Evolutionary conservation across 2,797 vertebrate genomes (phyloP).

Genomic region (Avahi laniger): DNA sequence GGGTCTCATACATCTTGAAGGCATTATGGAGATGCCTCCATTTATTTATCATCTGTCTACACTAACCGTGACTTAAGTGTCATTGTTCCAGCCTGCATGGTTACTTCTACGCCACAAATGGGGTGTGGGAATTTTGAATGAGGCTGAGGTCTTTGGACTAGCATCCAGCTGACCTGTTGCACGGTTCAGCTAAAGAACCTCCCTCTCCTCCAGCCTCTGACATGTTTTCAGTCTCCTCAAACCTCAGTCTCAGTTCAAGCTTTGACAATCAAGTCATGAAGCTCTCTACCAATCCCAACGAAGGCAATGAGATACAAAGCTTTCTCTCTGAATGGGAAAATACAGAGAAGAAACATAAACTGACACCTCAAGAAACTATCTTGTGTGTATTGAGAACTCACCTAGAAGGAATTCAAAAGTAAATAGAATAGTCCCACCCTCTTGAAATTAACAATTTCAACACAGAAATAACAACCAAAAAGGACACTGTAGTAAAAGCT

Average conservation of each 20-base stretch:
- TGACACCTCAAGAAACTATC: background rate
- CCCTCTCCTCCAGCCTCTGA: background rate
- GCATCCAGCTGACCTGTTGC: background rate
- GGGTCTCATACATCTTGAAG: background rate
- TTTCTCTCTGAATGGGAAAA: background rate
- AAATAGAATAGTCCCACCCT: background rate
- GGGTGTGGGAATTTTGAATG: background rate
- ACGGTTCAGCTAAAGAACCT: background rate
- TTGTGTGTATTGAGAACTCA: background rate
- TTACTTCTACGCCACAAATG: background rate
- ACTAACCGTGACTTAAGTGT: background rate
- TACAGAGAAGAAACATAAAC: background rate
- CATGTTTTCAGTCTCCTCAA: background rate
- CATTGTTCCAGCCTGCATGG: background rate
- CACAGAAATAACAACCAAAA: background rate
- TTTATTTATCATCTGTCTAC: background rate
- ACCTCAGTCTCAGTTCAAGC: background rate
- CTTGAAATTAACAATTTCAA: background rate
- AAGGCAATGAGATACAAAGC: background rate
- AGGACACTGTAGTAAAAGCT: background rate
- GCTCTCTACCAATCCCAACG: background rate
- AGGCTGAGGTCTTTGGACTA: background rate
- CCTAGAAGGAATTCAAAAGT: background rate
- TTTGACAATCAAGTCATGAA: background rate
- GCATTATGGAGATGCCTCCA: background rate